Evolutionary conservation across 2,113 vertebrate genomes (phyloP), one percentile per base, ranked within the genome.

Genomic region (Scomber scombrus): DNA sequence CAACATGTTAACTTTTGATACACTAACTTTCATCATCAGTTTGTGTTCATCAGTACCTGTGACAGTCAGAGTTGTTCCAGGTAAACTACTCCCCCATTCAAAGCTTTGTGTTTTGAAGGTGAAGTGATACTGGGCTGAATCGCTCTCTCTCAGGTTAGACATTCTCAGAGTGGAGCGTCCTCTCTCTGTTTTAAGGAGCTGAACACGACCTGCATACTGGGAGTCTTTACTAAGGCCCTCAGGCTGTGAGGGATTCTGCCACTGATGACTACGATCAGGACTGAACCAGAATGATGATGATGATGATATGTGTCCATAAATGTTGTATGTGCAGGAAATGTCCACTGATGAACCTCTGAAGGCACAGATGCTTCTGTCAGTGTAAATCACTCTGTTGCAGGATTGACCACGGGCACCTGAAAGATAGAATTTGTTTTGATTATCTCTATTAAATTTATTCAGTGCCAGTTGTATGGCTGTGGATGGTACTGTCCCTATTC

Each of bases 61-160:
- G 65, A 88, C 82, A 23, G 52, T 78, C 64, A 89, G 84, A 79
- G 71, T 73, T 34, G 70, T 75, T 11, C 78, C 84, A 46, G 43
- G 71, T 9, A 57, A 64, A 43, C 16, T 40, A 1, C 4, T 81
- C 1, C 3, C 9, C 73, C 61, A 73, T 54, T 43, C 52, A 71
- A 31, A 67, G 0, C 0, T 0, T 0, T 0, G 0, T 63, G 60
- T 1, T 58, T 0, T 67, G 60, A 76, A 60, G 34, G 2, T 72
- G 23, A 81, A 86, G 60, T 0, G 58, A 68, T 88, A 90, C 11
- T 70, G 2, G 2, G 61, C 75, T 43, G 88, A 82, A 8, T 89
- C 88, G 0, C 11, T 73, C n/a, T 43, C 12, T 85, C 3, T 80
- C 75, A 89, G 0, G 16, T 82, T 4, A 0, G 0, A 63, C 49